Evolutionary conservation across 2,888 invertebrate genomes (phyloP).

Genomic region (Coenonympha glycerion): DNA sequence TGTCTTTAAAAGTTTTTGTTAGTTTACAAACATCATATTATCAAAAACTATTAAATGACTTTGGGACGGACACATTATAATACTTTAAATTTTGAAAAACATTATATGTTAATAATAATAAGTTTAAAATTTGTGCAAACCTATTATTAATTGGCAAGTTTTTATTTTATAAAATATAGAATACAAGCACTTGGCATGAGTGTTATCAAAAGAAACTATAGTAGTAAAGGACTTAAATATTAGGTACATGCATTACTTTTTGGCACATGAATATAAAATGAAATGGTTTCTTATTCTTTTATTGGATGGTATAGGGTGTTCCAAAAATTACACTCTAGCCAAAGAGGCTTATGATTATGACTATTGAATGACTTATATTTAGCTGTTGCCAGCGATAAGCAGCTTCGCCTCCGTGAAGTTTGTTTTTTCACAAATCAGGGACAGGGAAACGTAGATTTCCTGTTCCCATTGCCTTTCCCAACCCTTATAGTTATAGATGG

Average conservation of each 20-base stretch:
- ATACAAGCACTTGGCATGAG: not conserved
- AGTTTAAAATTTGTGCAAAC: constrained; percentile 11
- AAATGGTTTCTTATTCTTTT: not conserved
- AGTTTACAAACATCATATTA: constrained; percentile 41
- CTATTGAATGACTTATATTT: no score
- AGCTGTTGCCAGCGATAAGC: no score
- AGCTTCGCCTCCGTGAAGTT: no score
- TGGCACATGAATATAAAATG: not conserved
- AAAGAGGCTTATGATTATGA: no score
- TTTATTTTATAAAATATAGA: not conserved
- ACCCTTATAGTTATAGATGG: no score
- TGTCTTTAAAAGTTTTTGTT: constrained; percentile 12
- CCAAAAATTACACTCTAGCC: no score
- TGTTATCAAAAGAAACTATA: not conserved
- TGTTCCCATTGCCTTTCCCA: no score
- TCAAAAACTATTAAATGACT: constrained; percentile 64
- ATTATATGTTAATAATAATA: constrained; percentile 4
- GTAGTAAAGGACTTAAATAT: not conserved
- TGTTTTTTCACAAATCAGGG: no score
- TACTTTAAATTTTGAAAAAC: constrained; percentile 24
- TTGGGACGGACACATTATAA: constrained; percentile 71
- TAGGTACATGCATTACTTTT: not conserved
- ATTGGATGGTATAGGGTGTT: no score
- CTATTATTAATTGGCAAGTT: not conserved
- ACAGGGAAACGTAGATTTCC: no score